Conservation (phyloP, 64 coral and sea anemone species). For the Hydrozoanthus tunicans region DNA sequence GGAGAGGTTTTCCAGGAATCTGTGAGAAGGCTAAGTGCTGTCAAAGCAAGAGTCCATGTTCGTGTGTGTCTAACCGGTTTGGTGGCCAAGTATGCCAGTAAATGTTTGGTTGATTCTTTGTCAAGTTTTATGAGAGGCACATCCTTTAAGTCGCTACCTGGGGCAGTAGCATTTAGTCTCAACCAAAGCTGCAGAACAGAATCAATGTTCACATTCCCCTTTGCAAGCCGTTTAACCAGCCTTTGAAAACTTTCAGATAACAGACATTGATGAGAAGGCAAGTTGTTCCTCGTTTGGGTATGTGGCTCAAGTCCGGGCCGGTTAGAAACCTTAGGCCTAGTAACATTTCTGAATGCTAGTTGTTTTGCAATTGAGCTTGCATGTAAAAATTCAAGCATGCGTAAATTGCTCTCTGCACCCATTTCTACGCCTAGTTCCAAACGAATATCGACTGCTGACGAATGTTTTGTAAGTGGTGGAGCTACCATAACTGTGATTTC, state of each 20-base stretch:
- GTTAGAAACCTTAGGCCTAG: background rate
- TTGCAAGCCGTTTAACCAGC: constrained; percentile 29
- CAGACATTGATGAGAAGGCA: background rate
- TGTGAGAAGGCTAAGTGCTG: constrained; percentile 13
- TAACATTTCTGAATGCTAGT: constrained; percentile 28
- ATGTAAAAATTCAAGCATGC: constrained; percentile 43
- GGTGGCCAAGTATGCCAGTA: constrained; percentile 31
- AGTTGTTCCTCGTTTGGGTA: background rate
- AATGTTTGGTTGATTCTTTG: constrained; percentile 18
- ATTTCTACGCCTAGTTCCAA: constrained; percentile 56
- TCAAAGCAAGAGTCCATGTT: constrained; percentile 45
- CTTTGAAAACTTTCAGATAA: constrained; percentile 37
- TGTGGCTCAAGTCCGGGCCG: background rate
- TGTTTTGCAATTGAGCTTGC: constrained; percentile 35
- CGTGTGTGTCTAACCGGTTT: constrained; percentile 52
- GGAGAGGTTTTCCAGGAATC: constrained; percentile 9
- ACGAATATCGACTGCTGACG: constrained; percentile 41
- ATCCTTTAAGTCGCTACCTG: background rate
- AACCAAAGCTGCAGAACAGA: constrained; percentile 49
- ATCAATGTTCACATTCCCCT: constrained; percentile 11
- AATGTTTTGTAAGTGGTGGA: constrained; percentile 22
- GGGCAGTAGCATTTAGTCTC: constrained; percentile 34
- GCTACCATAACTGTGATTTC: constrained; percentile 37
- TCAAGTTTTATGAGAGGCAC: constrained; percentile 6
- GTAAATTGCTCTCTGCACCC: constrained; percentile 50